A percentile compares a stretch with the other conserved stretches of the same genome.
phyloP scores from a whole-genome alignment of 2,888 invertebrate species.

The Mactromeris polynyma region DNA sequence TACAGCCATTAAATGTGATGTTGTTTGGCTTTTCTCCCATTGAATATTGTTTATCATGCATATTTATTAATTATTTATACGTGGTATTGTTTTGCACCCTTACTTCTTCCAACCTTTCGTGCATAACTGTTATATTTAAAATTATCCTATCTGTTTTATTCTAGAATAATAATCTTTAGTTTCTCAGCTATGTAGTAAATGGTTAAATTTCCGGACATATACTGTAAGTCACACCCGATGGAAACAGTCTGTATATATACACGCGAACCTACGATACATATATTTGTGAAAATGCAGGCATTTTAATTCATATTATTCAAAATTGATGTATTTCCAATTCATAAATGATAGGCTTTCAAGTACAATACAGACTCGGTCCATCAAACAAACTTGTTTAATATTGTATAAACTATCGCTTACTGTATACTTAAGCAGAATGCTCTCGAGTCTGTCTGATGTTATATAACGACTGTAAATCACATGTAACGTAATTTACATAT shows the following conservation, averaged over 20 bases:
- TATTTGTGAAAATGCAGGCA: background rate
- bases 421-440: background rate
- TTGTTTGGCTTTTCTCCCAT: too few relatives aligned
- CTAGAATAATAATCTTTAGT: background rate
- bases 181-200: background rate
- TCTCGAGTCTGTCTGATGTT: background rate
- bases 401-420: background rate
- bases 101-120: background rate
- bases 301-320: background rate
- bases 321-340: background rate
- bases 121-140: background rate
- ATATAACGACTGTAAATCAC: background rate
- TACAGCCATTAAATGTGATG: too few relatives aligned
- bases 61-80: background rate
- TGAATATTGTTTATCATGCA: too few relatives aligned
- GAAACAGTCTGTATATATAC: background rate
- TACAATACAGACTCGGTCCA: background rate
- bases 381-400: background rate
- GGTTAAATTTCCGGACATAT: background rate
- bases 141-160: background rate
- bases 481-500: background rate
- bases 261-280: background rate
- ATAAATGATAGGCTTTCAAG: background rate
- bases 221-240: background rate
- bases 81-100: background rate